phyloP scores from a whole-genome alignment of 2,888 invertebrate genomes.

The Amphipoea lucens region DNA sequence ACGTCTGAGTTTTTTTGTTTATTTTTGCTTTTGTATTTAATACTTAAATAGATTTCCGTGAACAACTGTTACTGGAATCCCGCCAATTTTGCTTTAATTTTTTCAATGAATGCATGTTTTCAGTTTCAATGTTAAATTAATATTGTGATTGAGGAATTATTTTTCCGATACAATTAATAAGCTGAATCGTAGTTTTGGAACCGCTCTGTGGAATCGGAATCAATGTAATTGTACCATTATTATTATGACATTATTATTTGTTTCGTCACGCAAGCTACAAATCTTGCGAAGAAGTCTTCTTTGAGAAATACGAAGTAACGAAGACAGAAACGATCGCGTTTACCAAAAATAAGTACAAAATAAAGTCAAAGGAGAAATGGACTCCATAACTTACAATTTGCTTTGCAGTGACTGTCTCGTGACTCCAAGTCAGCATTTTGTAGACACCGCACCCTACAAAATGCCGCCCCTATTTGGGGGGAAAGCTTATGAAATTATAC shows the following conservation, averaged over 20 bases:
- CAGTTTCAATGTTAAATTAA: slow-evolving; percentile 8
- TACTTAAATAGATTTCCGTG: slow-evolving; percentile 37
- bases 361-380: slow-evolving; percentile 33
- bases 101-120: slow-evolving; percentile 11
- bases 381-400: slow-evolving; percentile 56
- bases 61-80: slow-evolving; percentile 36
- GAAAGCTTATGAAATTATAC: slow-evolving; percentile 79
- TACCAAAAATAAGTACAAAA: slow-evolving; percentile 21
- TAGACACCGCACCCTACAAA: slow-evolving; percentile 67
- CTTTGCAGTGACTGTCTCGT: slow-evolving; percentile 62
- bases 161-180: not conserved
- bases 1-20: slow-evolving; percentile 10
- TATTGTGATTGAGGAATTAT: not conserved
- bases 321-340: not conserved
- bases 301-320: slow-evolving; percentile 7
- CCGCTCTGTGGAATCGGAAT: not conserved
- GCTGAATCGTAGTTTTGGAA: not conserved
- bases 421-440: slow-evolving; percentile 68
- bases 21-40: slow-evolving; percentile 40
- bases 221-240: not conserved
- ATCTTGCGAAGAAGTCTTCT: slow-evolving; percentile 1
- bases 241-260: not conserved
- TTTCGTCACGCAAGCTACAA: not conserved
- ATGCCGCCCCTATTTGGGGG: slow-evolving; percentile 61
- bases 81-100: slow-evolving; percentile 37